Conservation (phyloP, 2,797 vertebrate genomes). For the Jordanella pulchra region DNA sequence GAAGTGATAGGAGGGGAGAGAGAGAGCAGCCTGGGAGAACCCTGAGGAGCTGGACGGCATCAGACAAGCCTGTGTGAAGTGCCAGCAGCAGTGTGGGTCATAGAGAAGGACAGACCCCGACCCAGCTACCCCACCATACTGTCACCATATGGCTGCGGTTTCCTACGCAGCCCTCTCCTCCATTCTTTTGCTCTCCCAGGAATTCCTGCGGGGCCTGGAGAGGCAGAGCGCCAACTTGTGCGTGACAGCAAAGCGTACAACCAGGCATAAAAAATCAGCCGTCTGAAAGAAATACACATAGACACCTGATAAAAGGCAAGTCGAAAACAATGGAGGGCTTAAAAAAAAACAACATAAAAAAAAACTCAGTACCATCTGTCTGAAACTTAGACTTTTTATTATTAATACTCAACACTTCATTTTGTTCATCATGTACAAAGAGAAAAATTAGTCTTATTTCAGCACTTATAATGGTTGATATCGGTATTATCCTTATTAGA, state of each 20-base stretch:
- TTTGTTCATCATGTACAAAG: constrained; percentile 83
- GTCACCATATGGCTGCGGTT: constrained; percentile 64
- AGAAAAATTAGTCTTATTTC: constrained; percentile 82
- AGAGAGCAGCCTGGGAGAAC: constrained; percentile 41
- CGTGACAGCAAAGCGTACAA: constrained; percentile 18
- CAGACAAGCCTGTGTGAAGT: constrained; percentile 31
- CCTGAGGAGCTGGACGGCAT: constrained; percentile 49
- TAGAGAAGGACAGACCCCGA: constrained; percentile 51
- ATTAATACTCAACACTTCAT: constrained; percentile 85
- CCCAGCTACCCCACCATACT: constrained; percentile 58
- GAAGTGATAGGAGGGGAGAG: not conserved
- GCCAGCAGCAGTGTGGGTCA: constrained; percentile 57
- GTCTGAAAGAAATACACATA: not conserved
- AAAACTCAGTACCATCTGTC: constrained; percentile 45
- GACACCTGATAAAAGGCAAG: constrained; percentile 1
- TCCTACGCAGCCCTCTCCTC: constrained; percentile 37
- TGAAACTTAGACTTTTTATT: constrained; percentile 81
- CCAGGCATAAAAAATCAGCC: constrained; percentile 15
- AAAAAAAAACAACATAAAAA: constrained; percentile 23
- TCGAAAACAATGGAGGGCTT: not conserved
- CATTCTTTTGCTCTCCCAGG: constrained; percentile 22
- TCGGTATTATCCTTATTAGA: constrained; percentile 80
- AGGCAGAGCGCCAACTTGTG: constrained; percentile 23
- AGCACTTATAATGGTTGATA: constrained; percentile 81
- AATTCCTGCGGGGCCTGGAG: constrained; percentile 29